Evolutionary conservation across 2,113 vertebrate species (phyloP).

Genomic region (Garra rufa): DNA sequence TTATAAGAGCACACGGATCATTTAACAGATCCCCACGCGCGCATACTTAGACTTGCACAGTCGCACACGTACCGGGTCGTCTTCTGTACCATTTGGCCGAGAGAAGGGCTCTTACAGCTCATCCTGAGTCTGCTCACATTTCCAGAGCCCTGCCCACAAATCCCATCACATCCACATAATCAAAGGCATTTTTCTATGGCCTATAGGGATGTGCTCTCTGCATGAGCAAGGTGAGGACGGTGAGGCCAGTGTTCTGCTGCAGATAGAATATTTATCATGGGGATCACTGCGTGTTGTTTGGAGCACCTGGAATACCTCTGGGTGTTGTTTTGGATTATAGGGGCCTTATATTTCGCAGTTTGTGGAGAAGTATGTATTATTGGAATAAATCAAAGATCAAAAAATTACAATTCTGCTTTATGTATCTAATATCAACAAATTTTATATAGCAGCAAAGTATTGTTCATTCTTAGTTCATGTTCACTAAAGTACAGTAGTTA

Average conservation of each 20-base stretch:
- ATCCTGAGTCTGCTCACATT: constrained; percentile 61
- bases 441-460: too few species aligned
- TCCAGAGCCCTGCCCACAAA: constrained; percentile 49
- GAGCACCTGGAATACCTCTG: constrained; percentile 41
- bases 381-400: constrained; percentile 8
- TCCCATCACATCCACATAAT: constrained; percentile 62
- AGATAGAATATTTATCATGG: constrained; percentile 57
- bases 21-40: constrained; percentile 35
- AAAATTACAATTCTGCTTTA: background rate
- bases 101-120: constrained; percentile 44
- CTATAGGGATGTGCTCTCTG: constrained; percentile 51
- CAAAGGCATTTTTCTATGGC: constrained; percentile 62
- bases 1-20: constrained; percentile 52
- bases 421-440: background rate
- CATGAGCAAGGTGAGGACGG: constrained; percentile 56
- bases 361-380: constrained; percentile 7
- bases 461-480: too few species aligned
- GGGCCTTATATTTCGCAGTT: constrained; percentile 31
- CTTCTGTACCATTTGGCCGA: constrained; percentile 27
- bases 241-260: constrained; percentile 49
- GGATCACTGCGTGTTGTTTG: constrained; percentile 49
- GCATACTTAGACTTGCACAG: background rate
- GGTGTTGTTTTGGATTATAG: constrained; percentile 48
- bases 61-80: background rate
- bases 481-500: too few species aligned